phyloP scores from a whole-genome alignment of 2,113 vertebrate species.

The Tor tambroides region DNA sequence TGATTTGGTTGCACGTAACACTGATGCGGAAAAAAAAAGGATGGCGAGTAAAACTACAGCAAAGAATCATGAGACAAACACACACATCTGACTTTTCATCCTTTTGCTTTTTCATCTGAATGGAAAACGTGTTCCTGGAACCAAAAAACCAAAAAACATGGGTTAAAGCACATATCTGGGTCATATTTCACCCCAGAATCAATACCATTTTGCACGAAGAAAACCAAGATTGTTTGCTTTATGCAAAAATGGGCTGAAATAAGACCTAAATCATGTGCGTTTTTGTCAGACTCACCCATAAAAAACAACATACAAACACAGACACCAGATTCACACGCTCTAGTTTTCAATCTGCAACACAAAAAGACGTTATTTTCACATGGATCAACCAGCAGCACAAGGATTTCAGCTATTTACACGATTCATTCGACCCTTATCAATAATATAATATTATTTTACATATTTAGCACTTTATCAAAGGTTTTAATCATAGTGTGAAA shows the following conservation, averaged over 20 bases:
- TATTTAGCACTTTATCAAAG: constrained; percentile 57
- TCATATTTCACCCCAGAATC: background rate
- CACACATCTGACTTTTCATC: background rate
- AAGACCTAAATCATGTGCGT: background rate
- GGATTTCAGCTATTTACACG: constrained; percentile 49
- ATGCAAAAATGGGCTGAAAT: background rate
- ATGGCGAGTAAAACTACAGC: background rate
- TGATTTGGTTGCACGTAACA: constrained; percentile 78
- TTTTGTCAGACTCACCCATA: background rate
- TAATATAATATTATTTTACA: constrained; percentile 56
- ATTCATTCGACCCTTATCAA: constrained; percentile 31
- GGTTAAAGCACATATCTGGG: background rate
- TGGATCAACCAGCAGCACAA: constrained; percentile 55
- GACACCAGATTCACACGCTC: constrained; percentile 34
- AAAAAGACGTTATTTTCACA: constrained; percentile 47
- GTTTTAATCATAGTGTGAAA: constrained; percentile 48
- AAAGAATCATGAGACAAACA: constrained; percentile 1
- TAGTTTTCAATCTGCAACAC: constrained; percentile 9
- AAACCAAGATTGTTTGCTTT: background rate
- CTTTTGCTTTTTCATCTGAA: constrained; percentile 44
- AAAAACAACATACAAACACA: constrained; percentile 38
- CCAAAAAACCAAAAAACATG: constrained; percentile 19
- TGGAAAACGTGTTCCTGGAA: background rate
- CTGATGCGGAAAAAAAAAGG: constrained; percentile 69
- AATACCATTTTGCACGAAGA: background rate